phyloP scores from a whole-genome alignment of 2,797 vertebrate species.

The Eremophila alpestris region DNA sequence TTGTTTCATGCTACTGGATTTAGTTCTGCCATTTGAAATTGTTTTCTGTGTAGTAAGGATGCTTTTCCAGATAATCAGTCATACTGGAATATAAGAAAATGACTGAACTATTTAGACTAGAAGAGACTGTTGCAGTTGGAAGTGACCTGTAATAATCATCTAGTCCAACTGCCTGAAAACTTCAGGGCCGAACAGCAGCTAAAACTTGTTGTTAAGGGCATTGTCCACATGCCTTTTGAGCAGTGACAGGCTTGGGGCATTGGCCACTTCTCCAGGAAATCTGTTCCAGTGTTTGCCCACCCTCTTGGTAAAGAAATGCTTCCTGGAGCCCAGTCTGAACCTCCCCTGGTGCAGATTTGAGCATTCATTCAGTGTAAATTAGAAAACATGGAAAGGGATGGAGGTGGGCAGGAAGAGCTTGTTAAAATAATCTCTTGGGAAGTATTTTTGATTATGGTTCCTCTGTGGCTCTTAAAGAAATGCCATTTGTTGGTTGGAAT shows the following conservation, averaged over 20 bases:
- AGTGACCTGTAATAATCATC: not conserved
- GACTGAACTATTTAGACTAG: not conserved
- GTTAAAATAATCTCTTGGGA: not conserved
- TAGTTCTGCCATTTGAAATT: not conserved
- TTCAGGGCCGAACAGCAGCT: not conserved
- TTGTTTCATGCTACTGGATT: not conserved
- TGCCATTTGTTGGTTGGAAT: not conserved
- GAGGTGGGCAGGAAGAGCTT: not conserved
- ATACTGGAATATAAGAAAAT: not conserved
- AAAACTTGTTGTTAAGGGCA: not conserved
- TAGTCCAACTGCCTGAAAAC: not conserved
- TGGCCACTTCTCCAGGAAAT: accelerated
- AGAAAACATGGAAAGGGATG: not conserved
- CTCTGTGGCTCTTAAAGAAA: not conserved
- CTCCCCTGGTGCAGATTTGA: not conserved
- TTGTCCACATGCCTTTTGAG: not conserved
- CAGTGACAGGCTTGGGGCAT: not conserved
- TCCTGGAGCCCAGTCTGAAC: not conserved
- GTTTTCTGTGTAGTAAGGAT: not conserved
- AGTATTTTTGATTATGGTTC: not conserved
- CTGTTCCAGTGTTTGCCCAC: not conserved
- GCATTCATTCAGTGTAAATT: not conserved
- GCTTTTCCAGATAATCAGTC: not conserved
- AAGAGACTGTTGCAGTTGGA: not conserved
- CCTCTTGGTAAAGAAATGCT: not conserved